Evolutionary conservation across 2,113 vertebrate genomes (phyloP).

Genomic region (Cephalopholis sonnerati): DNA sequence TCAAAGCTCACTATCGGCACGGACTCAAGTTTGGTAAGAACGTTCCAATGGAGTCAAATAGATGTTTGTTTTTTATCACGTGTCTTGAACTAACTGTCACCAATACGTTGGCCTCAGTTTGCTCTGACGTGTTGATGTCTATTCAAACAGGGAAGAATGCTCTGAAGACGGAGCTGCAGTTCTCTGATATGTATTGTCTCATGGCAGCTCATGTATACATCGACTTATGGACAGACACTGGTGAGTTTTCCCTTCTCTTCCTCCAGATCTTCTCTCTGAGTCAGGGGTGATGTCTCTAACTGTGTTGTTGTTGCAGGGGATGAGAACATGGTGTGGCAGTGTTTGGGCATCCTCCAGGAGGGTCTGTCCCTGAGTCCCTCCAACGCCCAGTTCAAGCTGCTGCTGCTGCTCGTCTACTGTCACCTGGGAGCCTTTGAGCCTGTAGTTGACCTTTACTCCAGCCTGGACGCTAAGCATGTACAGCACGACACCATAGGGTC

Average conservation of each 20-base stretch:
- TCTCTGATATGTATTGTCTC: slow-evolving; percentile 97
- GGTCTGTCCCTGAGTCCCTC: slow-evolving; percentile 92
- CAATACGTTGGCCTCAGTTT: not conserved
- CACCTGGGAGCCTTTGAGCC: slow-evolving; percentile 95
- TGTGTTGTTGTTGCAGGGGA: slow-evolving; percentile 85
- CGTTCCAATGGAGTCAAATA: no score
- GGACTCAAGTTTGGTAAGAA: slow-evolving; percentile 94
- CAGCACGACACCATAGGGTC: slow-evolving; percentile 99
- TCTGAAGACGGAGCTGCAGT: slow-evolving; percentile 97
- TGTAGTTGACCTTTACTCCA: slow-evolving; percentile 95
- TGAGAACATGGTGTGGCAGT: slow-evolving; percentile 90
- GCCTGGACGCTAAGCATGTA: slow-evolving; percentile 97
- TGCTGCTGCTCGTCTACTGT: slow-evolving; percentile 97
- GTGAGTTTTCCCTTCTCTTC: slow-evolving; percentile 75
- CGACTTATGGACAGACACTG: slow-evolving; percentile 93
- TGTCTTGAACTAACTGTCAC: no score
- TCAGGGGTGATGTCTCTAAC: not conserved
- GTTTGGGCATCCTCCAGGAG: slow-evolving; percentile 91
- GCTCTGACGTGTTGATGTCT: not conserved
- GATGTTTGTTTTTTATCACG: no score
- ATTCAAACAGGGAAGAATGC: slow-evolving; percentile 91
- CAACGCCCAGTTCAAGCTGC: slow-evolving; percentile 98
- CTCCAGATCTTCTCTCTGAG: not conserved
- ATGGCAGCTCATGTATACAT: slow-evolving; percentile 95
- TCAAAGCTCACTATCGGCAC: slow-evolving; percentile 92